phyloP scores from a whole-genome alignment of 2,113 vertebrate genomes.

The Pleuronectes platessa region DNA sequence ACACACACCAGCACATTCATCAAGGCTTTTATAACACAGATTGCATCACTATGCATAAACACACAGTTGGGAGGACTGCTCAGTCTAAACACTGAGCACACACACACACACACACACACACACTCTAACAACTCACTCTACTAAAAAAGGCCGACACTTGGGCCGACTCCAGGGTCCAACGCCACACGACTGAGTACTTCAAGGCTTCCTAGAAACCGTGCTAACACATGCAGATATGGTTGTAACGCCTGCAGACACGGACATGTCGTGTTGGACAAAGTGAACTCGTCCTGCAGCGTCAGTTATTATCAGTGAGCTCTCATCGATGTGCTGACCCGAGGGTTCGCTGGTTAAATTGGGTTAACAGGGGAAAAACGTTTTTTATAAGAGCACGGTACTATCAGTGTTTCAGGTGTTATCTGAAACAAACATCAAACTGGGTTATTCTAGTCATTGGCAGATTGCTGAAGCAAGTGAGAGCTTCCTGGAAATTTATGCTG shows the following conservation, averaged over 20 bases:
- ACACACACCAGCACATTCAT: slow-evolving; percentile 48
- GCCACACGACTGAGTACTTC: slow-evolving; percentile 32
- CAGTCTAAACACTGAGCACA: slow-evolving; percentile 68
- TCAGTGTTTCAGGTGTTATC: background rate
- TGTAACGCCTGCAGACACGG: background rate
- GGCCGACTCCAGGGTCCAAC: slow-evolving; percentile 51
- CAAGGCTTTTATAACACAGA: slow-evolving; percentile 54
- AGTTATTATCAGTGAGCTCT: slow-evolving; percentile 12
- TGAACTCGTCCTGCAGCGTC: slow-evolving; percentile 14
- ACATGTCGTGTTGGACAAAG: slow-evolving; percentile 45
- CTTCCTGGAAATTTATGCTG: background rate
- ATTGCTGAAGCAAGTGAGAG: background rate
- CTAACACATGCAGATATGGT: slow-evolving; percentile 26
- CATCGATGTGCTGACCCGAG: background rate
- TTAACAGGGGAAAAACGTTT: background rate
- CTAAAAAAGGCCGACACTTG: slow-evolving; percentile 75
- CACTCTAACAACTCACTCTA: slow-evolving; percentile 30
- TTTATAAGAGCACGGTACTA: background rate
- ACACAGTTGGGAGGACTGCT: slow-evolving; percentile 53
- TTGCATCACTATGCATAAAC: slow-evolving; percentile 68
- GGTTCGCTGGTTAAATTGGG: background rate
- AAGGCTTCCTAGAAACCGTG: slow-evolving; percentile 51
- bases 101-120: slow-evolving; percentile 19
- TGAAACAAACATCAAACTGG: background rate
- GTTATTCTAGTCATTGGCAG: background rate